Conservation (phyloP, 2,888 invertebrate species). For the Tuta absoluta region DNA sequence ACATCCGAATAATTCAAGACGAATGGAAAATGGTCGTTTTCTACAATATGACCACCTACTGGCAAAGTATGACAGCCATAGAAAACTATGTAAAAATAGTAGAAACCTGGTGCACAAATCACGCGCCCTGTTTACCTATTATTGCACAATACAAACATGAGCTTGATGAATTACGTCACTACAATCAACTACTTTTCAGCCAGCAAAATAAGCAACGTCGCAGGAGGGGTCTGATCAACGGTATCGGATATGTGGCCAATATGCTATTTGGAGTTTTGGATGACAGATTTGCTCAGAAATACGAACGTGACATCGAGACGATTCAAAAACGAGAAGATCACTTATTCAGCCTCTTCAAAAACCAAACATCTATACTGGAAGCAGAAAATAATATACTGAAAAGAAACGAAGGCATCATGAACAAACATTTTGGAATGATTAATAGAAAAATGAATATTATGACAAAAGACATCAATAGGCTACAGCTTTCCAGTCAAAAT, state of each 20-base stretch:
- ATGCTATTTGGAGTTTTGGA: slow-evolving; percentile 35
- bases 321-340: neutral
- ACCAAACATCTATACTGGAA: slow-evolving; percentile 17
- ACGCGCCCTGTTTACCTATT: too few species aligned
- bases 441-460: too few species aligned
- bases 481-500: too few species aligned
- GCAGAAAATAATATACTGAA: slow-evolving; percentile 17
- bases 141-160: too few species aligned
- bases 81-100: too few species aligned
- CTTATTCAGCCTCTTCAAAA: neutral
- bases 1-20: neutral
- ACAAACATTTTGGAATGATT: slow-evolving; percentile 5
- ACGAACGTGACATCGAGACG: slow-evolving; percentile 27
- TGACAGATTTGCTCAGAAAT: slow-evolving; percentile 30
- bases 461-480: too few species aligned
- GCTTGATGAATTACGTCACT: neutral
- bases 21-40: neutral
- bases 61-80: neutral
- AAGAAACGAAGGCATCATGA: slow-evolving; percentile 13
- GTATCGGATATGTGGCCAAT: slow-evolving; percentile 33
- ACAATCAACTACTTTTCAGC: neutral
- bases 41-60: neutral
- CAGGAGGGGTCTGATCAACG: slow-evolving; percentile 29
- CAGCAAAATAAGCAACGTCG: neutral
- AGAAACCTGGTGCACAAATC: too few species aligned